These are phyloP conservation scores for Nephrocerus scutellatus DNA, from an alignment of 2,888 invertebrate species.

Conservation along the genomic window DNA sequence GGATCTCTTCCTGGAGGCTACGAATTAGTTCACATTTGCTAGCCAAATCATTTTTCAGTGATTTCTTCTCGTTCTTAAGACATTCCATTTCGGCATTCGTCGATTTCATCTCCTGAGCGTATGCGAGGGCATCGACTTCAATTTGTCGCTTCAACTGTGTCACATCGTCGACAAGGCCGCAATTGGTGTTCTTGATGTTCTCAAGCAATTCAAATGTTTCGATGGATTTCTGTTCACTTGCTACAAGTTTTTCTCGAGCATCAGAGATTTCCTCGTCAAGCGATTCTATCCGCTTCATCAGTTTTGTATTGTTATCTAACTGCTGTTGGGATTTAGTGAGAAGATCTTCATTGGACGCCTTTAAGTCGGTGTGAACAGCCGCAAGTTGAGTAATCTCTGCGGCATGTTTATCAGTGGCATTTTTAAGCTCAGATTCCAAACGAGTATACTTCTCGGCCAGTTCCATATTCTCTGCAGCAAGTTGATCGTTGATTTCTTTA, in stretches of 20 bases:
- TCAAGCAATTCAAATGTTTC: conserved; percentile 33
- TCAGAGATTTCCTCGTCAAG: conserved; percentile 31
- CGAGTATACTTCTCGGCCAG: conserved; percentile 27
- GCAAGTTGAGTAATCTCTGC: conserved; percentile 28
- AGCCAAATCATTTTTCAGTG: conserved; percentile 40
- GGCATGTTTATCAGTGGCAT: conserved; percentile 31
- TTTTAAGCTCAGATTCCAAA: conserved; percentile 31
- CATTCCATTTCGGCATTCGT: conserved; percentile 39
- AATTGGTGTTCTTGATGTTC: conserved; percentile 35
- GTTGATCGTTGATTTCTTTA: conserved; percentile 34
- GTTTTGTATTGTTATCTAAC: conserved; percentile 20
- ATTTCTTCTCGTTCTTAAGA: conserved; percentile 40
- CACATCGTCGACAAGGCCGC: conserved; percentile 32
- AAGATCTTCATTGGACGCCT: conserved; percentile 20
- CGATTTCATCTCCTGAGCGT: conserved; percentile 38
- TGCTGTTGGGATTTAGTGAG: conserved; percentile 26
- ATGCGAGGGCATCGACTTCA: conserved; percentile 39
- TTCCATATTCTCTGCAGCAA: conserved; percentile 27
- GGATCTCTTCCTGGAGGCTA: conserved; percentile 40
- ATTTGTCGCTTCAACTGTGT: conserved; percentile 36
- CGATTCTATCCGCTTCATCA: conserved; percentile 22
- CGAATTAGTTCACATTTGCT: conserved; percentile 43
- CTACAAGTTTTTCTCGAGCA: conserved; percentile 28
- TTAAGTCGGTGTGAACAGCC: conserved; percentile 19
- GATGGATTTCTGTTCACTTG: conserved; percentile 28